phyloP scores from a whole-genome alignment of 2,113 vertebrate species.

The Amphilophus citrinellus region DNA sequence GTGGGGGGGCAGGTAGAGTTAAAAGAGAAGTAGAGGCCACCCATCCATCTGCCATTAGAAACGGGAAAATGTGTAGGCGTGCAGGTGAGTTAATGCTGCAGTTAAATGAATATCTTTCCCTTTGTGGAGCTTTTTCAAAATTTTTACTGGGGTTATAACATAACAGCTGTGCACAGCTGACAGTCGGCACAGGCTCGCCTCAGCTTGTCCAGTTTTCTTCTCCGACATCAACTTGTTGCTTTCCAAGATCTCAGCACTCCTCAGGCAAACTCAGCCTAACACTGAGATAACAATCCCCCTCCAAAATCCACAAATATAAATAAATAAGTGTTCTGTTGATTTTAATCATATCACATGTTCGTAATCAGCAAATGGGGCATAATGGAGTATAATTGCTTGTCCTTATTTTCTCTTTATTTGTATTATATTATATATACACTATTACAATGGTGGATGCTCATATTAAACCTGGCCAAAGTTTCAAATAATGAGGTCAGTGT shows the following conservation, averaged over 20 bases:
- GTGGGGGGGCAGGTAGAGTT: not conserved
- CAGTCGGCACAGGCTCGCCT: conserved; percentile 55
- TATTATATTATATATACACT: not conserved
- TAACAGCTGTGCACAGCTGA: conserved; percentile 32
- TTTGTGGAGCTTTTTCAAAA: not conserved
- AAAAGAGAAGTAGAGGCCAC: not conserved
- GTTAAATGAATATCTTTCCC: conserved; percentile 1
- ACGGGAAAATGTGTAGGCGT: conserved; percentile 4
- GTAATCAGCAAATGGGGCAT: not conserved
- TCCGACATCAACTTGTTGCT: conserved; percentile 3
- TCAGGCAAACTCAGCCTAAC: not conserved
- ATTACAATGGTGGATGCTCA: not conserved
- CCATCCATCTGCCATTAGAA: conserved; percentile 13
- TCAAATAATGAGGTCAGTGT: too few relatives aligned
- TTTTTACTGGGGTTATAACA: conserved; percentile 33
- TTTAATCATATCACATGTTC: not conserved
- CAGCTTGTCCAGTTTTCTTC: conserved; percentile 62
- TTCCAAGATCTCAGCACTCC: not conserved
- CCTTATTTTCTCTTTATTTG: not conserved
- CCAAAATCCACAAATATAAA: not conserved
- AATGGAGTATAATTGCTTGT: not conserved
- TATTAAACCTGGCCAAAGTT: not conserved
- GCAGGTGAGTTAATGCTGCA: conserved; percentile 22
- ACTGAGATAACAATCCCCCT: not conserved
- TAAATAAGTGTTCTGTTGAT: not conserved